Evolutionary conservation across 2,113 vertebrate species (phyloP).

Genomic region (Isurus oxyrinchus): DNA sequence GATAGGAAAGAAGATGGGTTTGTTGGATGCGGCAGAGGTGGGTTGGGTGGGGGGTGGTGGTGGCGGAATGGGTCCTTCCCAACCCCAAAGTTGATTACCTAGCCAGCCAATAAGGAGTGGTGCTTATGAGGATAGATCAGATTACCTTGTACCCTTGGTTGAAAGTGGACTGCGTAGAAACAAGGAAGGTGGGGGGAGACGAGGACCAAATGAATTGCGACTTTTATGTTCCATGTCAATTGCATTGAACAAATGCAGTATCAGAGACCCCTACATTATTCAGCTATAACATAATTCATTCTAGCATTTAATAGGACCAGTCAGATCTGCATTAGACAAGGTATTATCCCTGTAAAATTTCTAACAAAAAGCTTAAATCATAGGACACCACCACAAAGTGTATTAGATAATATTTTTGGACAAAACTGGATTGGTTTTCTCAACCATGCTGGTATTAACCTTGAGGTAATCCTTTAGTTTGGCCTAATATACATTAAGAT

Average conservation of each 20-base stretch:
- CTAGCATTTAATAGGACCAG: background rate
- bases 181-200: background rate
- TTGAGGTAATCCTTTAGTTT: slow-evolving; percentile 5
- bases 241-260: background rate
- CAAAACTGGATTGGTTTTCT: background rate
- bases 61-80: background rate
- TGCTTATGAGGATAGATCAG: background rate
- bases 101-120: background rate
- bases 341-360: no score
- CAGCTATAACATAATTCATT: background rate
- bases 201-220: background rate
- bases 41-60: no score
- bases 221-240: no score
- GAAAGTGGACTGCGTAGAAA: background rate
- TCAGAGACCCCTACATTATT: background rate
- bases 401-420: background rate
- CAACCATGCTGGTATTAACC: background rate
- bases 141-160: background rate
- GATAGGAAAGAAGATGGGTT: background rate
- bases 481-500: background rate
- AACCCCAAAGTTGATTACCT: background rate
- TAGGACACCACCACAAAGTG: background rate
- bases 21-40: no score
- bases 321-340: background rate
- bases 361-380: background rate